Evolutionary conservation across 2,888 invertebrate species (phyloP).

Genomic region (Lumbricus terrestris): DNA sequence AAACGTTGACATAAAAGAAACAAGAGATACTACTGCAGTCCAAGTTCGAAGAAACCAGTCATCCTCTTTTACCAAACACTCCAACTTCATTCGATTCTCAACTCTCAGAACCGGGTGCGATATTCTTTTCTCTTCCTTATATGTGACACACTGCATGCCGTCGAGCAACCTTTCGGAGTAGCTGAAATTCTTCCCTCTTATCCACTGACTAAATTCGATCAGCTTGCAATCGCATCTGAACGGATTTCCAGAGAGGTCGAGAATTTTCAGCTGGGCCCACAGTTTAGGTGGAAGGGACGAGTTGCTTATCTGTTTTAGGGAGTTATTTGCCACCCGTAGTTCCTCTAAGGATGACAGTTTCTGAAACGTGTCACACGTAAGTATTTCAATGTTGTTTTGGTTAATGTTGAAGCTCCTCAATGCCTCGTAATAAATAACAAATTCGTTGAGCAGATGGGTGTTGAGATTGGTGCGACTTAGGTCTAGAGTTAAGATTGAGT

Average conservation of each 20-base stretch:
- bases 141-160: not conserved
- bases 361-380: not conserved
- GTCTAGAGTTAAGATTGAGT: not conserved
- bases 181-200: not conserved
- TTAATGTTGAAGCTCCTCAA: not conserved
- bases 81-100: not conserved
- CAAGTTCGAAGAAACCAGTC: not conserved
- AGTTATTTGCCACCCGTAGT: not conserved
- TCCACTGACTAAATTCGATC: not conserved
- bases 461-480: not conserved
- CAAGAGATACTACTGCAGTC: not conserved
- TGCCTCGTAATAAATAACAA: not conserved
- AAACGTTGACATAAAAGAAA: not conserved
- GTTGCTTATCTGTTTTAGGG: not conserved
- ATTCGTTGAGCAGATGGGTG: not conserved
- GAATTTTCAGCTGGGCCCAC: not conserved
- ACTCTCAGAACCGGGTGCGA: not conserved
- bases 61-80: not conserved
- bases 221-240: not conserved
- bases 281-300: not conserved
- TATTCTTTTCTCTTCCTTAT: not conserved
- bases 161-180: not conserved
- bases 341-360: not conserved
- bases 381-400: not conserved
- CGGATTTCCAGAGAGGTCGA: not conserved